phyloP scores from a whole-genome alignment of 2,113 vertebrate genomes.

The Agelaius tricolor region DNA sequence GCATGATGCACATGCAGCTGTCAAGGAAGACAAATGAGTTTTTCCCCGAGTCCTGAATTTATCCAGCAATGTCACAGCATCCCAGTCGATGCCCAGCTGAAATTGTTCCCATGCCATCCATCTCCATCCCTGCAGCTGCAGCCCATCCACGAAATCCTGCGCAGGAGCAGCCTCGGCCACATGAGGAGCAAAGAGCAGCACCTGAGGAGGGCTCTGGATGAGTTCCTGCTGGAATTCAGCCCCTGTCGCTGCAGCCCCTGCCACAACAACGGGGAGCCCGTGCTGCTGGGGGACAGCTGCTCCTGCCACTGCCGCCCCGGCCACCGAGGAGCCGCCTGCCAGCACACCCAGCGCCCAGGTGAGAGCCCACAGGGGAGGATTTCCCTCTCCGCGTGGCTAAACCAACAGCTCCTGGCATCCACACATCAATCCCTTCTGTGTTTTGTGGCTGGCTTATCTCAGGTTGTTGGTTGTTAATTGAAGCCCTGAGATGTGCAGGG shows the following conservation, averaged over 20 bases:
- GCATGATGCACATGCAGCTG: conserved; percentile 11
- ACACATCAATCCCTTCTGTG: accelerated
- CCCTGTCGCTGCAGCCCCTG: conserved; percentile 87
- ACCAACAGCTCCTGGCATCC: not conserved
- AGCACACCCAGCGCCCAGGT: conserved; percentile 65
- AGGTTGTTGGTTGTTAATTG: no score
- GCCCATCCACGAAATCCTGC: conserved; percentile 85
- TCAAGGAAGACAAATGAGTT: conserved; percentile 25
- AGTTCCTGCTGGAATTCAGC: conserved; percentile 84
- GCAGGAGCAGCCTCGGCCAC: conserved; percentile 65
- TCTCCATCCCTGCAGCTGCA: conserved; percentile 68
- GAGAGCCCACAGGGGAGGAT: not conserved
- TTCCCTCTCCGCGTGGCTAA: not conserved
- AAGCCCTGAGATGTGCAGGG: no score
- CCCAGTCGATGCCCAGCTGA: not conserved
- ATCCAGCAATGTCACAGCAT: not conserved
- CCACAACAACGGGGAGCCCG: conserved; percentile 79
- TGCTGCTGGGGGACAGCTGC: conserved; percentile 77
- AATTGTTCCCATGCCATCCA: not conserved
- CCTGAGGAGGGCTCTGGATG: conserved; percentile 77
- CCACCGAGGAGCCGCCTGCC: conserved; percentile 78
- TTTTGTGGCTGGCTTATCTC: not conserved
- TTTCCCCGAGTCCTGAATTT: not conserved
- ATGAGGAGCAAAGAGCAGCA: conserved; percentile 73
- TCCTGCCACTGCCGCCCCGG: conserved; percentile 78